Evolutionary conservation across 2,888 invertebrate species (phyloP).

Genomic region (Dynastes maya): DNA sequence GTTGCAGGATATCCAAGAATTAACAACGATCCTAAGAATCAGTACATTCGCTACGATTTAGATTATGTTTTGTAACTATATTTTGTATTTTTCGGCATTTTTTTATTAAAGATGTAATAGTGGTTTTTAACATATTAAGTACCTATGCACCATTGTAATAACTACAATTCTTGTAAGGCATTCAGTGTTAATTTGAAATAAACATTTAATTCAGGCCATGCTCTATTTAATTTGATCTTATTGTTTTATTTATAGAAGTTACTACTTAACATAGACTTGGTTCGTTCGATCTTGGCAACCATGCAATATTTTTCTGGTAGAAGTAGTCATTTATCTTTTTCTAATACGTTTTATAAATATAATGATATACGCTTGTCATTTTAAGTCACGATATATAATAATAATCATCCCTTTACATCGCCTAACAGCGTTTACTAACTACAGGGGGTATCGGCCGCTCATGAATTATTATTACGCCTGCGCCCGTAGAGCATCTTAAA

Average conservation of each 20-base stretch:
- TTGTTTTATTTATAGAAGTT: background rate
- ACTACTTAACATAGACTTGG: too few relatives aligned
- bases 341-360: too few relatives aligned
- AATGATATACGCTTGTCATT: too few relatives aligned
- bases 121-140: conserved; percentile 23
- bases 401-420: too few relatives aligned
- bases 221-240: background rate
- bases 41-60: conserved; percentile 92
- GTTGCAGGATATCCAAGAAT: conserved; percentile 98
- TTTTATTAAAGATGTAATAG: conserved; percentile 20
- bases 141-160: conserved; percentile 22
- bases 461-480: too few relatives aligned
- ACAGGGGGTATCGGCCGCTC: too few relatives aligned
- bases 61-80: conserved; percentile 89
- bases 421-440: too few relatives aligned
- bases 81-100: conserved; percentile 10
- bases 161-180: conserved; percentile 4
- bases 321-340: too few relatives aligned
- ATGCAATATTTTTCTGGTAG: too few relatives aligned
- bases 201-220: conserved; percentile 20
- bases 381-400: too few relatives aligned
- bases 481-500: too few relatives aligned
- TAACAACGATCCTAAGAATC: conserved; percentile 95
- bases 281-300: too few relatives aligned
- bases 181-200: conserved; percentile 26